Conservation (phyloP, 2,888 invertebrate species). For the Reticulitermes lucifugus region DNA sequence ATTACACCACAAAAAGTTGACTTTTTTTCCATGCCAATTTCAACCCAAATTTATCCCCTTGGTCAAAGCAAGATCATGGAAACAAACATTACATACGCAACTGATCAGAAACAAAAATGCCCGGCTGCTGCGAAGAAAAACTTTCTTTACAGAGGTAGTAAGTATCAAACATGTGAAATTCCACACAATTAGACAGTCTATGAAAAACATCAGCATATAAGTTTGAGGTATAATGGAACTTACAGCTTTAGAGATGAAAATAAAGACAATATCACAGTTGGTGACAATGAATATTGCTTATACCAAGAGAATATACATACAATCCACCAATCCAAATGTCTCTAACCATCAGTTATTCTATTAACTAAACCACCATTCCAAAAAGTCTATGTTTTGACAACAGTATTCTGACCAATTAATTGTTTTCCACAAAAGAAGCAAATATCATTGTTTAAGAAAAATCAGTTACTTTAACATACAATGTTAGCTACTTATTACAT, state of each 20-base stretch:
- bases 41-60: conserved; percentile 30
- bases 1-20: conserved; percentile 44
- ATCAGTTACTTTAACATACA: conserved; percentile 28
- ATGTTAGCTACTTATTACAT: conserved; percentile 40
- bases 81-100: background rate
- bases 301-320: conserved; percentile 19
- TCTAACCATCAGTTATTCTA: conserved; percentile 27
- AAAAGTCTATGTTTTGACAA: conserved; percentile 35
- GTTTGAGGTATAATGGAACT: background rate
- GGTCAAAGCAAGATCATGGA: conserved; percentile 5
- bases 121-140: background rate
- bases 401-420: conserved; percentile 32
- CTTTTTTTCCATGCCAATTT: conserved; percentile 41
- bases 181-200: no score
- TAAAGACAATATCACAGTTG: background rate
- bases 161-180: no score
- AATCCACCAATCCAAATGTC: conserved; percentile 19
- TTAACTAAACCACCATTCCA: background rate
- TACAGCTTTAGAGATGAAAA: background rate
- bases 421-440: conserved; percentile 27
- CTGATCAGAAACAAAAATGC: background rate
- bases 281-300: conserved; percentile 1
- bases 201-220: background rate
- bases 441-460: background rate
- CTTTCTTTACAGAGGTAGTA: no score